Base-by-base conservation (phyloP, 2,888 invertebrate species). In the Drepanosiphum platanoidis region DNA sequence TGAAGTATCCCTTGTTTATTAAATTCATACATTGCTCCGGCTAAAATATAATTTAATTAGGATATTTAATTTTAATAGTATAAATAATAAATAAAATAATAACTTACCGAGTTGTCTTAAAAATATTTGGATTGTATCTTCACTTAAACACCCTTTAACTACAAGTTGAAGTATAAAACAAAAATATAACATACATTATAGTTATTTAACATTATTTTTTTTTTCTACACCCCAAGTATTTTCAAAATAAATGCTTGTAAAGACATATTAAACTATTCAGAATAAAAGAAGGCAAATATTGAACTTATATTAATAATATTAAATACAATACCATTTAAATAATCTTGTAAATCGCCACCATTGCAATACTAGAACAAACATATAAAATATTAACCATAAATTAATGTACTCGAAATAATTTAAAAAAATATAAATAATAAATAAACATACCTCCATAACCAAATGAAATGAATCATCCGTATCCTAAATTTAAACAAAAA, bases 1-100 rank as follows among this genome's bases (percentile, higher is more conserved):
- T 99, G 99, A 87, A 99, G 97, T 89, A 99, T 97, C 88, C 97
- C 99, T 91, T 98, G 99, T 88, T 95, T 96, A 91, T 97, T 96
- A 88, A 99, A 92, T 77, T 99, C 98, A 90, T 95, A 95, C 97
- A 99, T 97, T 86, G 99, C 99, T 89, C 95, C 97, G 88, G 98
- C 99, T 94, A 89, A 71, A 90, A 89, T 79, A 86, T 86, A 78
- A 39, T 22, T 52, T 0, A 18, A 66, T 36, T 36, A 15, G 11
- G 39, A 32, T 64, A 32, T 84, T 75, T 46, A 36, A 77, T 36
- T 39, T 66, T 46, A 66, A 0, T 34, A 75, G 8, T 18, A 4
- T 8, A n/a, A 22, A 8, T 22, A 36, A n/a, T 74, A 86, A 83
- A 86, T 58, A 84, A 82, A 18, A 22, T 52, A 18, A 84, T 71